Base-by-base conservation (phyloP, 2,113 vertebrate species). In the Nothocercus julius region DNA sequence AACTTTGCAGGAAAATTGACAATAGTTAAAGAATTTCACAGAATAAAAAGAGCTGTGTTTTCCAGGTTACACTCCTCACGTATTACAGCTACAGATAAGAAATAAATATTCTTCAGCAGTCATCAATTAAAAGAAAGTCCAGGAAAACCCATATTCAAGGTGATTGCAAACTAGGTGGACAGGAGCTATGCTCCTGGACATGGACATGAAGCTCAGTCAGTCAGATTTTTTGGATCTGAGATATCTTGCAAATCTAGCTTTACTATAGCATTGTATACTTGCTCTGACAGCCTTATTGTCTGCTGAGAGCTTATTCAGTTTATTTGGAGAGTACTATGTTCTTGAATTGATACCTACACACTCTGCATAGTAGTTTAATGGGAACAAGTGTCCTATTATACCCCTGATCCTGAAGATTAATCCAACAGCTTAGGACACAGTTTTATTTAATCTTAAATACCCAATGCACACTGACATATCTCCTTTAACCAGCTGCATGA, bases 171-270 rank as follows among this genome's bases (percentile, higher is more conserved):
- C 34, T 69, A 19, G 3, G 5, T 66, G 11, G 12, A 58, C 13
- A 53, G 22, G 12, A 5, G 59, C 10, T 67, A 5, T 72, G n/a
- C n/a, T n/a, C n/a, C n/a, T n/a, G n/a, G n/a, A n/a, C 5, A 82
- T 76, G 45, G 22, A 13, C 0, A 0, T 67, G 16, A 81, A 81
- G 32, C 9, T 66, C 5, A 22, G n/a, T 40, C 54, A 34, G 8
- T 42, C 38, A 18, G 11, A 61, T 15, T 3, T 24, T 62, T 90
- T 63, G 72, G 47, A 25, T 3, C 44, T 30, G 28, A 91, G 10
- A 49, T 62, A 9, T 51, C 45, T 81, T 86, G 27, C 54, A 90
- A 90, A 44, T 45, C 61, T 70, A 38, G 11, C 47, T 88, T 54
- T 38, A 19, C 27, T 66, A 2, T 34, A 58, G 20, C 18, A 7